These are phyloP conservation scores for Pica pica DNA, from an alignment of 2,113 vertebrate genomes.

Conservation along the genomic window DNA sequence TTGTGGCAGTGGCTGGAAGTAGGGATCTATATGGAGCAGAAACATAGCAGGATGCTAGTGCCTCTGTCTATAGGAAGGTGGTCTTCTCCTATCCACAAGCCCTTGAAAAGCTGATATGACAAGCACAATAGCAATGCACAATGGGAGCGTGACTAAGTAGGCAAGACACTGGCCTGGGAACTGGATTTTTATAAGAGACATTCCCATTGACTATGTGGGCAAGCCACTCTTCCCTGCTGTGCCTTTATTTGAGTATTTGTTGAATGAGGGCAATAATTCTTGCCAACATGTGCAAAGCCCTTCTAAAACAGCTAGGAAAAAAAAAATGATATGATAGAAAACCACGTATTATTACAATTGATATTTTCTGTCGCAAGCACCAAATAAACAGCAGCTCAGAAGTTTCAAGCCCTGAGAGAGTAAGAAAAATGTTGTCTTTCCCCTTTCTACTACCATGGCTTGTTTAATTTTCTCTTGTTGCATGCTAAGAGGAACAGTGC, in stretches of 20 bases:
- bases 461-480: slow-evolving; percentile 52
- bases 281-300: background rate
- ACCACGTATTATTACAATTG: background rate
- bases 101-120: background rate
- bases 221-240: background rate
- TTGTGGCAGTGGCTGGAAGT: background rate
- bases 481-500: background rate
- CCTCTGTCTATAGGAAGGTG: background rate
- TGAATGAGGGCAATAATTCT: background rate
- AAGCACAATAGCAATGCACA: background rate
- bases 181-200: background rate
- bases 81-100: background rate
- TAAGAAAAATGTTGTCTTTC: slow-evolving; percentile 35
- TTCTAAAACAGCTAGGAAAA: background rate
- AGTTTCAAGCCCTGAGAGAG: slow-evolving; percentile 17
- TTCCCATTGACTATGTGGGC: background rate
- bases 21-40: background rate
- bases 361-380: slow-evolving; percentile 28
- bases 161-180: background rate
- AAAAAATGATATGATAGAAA: background rate
- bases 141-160: background rate
- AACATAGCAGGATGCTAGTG: background rate
- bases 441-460: background rate
- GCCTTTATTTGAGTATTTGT: background rate
- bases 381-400: slow-evolving; percentile 9